phyloP scores from a whole-genome alignment of 2,797 vertebrate species.

The Allobates femoralis region DNA sequence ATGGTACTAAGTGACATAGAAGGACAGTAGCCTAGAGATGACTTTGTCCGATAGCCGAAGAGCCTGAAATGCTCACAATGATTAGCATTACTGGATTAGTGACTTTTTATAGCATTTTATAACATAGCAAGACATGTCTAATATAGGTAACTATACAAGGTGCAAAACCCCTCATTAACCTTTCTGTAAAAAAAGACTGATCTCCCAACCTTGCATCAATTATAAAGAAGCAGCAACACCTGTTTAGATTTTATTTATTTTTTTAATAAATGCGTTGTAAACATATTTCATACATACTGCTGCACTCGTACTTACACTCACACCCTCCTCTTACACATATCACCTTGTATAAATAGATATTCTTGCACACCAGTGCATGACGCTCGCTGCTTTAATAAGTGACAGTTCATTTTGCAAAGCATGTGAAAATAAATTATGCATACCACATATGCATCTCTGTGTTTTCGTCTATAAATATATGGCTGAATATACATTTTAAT shows the following conservation, averaged over 20 bases:
- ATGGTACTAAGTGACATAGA: no score
- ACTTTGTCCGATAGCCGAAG: no score
- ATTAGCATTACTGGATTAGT: no score
- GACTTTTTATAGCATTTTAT: no score
- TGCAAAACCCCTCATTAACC: not conserved
- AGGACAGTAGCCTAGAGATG: no score
- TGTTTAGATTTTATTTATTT: not conserved
- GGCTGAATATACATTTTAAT: constrained; percentile 43
- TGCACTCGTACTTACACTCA: constrained; percentile 22
- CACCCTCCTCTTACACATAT: constrained; percentile 36
- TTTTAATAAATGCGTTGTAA: constrained; percentile 56
- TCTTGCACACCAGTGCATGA: constrained; percentile 18
- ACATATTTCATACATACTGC: constrained; percentile 21
- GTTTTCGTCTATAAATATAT: constrained; percentile 52
- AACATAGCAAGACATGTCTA: not conserved
- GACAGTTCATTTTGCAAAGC: constrained; percentile 36
- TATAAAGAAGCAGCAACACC: not conserved
- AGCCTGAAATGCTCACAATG: no score
- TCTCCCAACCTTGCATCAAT: not conserved
- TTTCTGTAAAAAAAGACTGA: not conserved
- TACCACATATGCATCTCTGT: constrained; percentile 36
- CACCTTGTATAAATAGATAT: constrained; percentile 56
- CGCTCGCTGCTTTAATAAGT: constrained; percentile 36
- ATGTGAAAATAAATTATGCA: constrained; percentile 61
- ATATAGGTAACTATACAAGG: not conserved